A percentile compares a stretch with the other conserved stretches of the same genome.
Evolutionary conservation across 1,140 invertebrate genomes (phyloP).

Genomic region (Lamellibrachia luymesi): DNA sequence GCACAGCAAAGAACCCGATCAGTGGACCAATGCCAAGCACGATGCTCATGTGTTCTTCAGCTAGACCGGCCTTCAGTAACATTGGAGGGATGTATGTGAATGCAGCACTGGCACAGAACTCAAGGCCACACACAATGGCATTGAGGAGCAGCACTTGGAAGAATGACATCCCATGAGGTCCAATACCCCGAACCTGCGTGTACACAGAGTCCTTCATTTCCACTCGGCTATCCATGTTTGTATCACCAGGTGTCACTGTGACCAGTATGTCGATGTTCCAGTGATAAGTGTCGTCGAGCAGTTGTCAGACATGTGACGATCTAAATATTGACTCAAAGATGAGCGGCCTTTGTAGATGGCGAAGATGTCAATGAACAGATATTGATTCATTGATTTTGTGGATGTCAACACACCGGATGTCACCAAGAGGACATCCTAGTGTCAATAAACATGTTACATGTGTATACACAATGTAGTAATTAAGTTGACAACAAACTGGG

Average conservation of each 20-base stretch:
- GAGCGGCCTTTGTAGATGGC: not conserved
- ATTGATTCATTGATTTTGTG: not conserved
- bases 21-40: slow-evolving; percentile 57
- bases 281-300: not conserved
- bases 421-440: not conserved
- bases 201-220: not conserved
- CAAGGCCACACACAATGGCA: slow-evolving; percentile 59
- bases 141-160: slow-evolving; percentile 51
- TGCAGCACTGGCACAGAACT: slow-evolving; percentile 59
- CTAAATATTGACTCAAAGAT: not conserved
- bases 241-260: not conserved
- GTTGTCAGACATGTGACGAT: not conserved
- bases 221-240: not conserved
- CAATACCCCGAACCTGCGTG: not conserved
- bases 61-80: slow-evolving; percentile 59
- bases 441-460: not conserved
- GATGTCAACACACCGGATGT: not conserved
- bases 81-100: slow-evolving; percentile 61
- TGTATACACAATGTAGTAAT: not conserved
- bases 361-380: not conserved
- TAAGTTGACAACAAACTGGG: not conserved
- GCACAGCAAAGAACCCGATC: slow-evolving; percentile 58
- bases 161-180: slow-evolving; percentile 3
- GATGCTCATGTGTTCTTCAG: slow-evolving; percentile 57
- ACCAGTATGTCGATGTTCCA: not conserved